Conservation (phyloP, 2,888 invertebrate genomes). For the Entomobrya proxima region DNA sequence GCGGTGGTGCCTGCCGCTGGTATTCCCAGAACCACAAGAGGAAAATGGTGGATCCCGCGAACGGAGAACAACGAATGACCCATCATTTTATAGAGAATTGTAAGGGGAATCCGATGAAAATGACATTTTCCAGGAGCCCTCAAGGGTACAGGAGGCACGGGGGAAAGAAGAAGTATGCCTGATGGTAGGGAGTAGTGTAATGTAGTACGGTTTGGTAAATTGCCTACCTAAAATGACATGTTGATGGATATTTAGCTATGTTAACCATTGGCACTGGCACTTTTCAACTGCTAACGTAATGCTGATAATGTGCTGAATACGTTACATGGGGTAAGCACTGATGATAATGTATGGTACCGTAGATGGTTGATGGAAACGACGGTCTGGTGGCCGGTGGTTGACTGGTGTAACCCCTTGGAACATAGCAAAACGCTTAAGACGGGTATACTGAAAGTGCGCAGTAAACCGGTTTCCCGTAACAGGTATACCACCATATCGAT, state of each 20-base stretch:
- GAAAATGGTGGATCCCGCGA: constrained; percentile 11
- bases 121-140: background rate
- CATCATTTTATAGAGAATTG: constrained; percentile 4
- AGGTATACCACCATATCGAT: constrained; percentile 34
- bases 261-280: constrained; percentile 2
- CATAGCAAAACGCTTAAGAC: constrained; percentile 63
- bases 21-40: constrained; percentile 33
- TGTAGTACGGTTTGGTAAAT: constrained; percentile 60
- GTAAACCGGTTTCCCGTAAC: constrained; percentile 51
- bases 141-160: constrained; percentile 32
- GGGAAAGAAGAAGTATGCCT: constrained; percentile 54
- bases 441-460: constrained; percentile 51
- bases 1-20: background rate
- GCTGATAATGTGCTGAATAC: constrained; percentile 25
- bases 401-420: constrained; percentile 60
- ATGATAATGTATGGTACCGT: constrained; percentile 30
- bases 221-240: constrained; percentile 62
- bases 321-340: constrained; percentile 21
- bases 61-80: background rate
- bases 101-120: constrained; percentile 25
- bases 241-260: constrained; percentile 56
- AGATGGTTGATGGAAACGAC: constrained; percentile 21
- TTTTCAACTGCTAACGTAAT: constrained; percentile 24
- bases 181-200: constrained; percentile 54
- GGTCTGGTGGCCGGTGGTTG: constrained; percentile 16